A percentile compares a stretch with the other conserved stretches of the same genome.
Conservation (phyloP, 2,113 vertebrate species). For the Colaptes auratus region DNA sequence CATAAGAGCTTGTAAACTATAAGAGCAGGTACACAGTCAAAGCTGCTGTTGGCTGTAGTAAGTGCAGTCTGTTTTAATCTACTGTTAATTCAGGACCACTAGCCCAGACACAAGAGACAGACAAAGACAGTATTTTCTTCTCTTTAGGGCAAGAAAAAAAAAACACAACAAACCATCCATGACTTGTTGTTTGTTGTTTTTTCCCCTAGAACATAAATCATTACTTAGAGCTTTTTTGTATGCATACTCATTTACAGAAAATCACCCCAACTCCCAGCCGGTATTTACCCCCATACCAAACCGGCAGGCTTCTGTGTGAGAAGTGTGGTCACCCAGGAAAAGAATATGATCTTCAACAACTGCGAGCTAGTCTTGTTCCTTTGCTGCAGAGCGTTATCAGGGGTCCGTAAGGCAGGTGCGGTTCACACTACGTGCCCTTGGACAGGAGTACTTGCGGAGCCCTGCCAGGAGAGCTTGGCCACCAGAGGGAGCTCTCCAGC, state of each 20-base stretch:
- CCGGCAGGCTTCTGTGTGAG: neutral
- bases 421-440: neutral
- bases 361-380: neutral
- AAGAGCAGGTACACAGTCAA: neutral
- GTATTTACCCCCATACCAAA: neutral
- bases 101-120: neutral
- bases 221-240: neutral
- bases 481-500: constrained; percentile 44
- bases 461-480: neutral
- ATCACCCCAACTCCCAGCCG: neutral
- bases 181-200: neutral
- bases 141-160: neutral
- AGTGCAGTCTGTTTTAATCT: neutral
- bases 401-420: neutral
- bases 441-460: neutral
- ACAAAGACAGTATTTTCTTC: neutral
- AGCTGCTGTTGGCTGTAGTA: neutral
- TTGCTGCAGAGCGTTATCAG: neutral
- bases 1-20: neutral
- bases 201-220: neutral
- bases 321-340: neutral
- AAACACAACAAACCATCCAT: neutral
- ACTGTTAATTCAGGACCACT: neutral
- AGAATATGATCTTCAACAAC: neutral
- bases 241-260: neutral